These are phyloP conservation scores for Polyodon spathula DNA, from an alignment of 2,113 vertebrate genomes.

Conservation along the genomic window DNA sequence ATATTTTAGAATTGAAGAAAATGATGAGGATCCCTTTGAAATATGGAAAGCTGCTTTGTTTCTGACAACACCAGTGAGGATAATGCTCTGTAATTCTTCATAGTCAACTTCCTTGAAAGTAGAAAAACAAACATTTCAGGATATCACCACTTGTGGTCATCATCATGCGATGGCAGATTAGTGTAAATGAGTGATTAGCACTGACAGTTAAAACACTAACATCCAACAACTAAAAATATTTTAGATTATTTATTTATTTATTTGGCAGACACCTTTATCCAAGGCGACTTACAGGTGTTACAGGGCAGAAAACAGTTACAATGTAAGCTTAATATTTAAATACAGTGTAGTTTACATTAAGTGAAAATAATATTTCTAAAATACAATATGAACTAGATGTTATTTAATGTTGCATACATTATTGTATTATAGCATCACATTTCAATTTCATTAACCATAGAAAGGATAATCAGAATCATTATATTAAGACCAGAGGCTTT, in stretches of 20 bases:
- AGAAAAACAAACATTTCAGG: constrained; percentile 17
- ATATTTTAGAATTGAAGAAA: not conserved
- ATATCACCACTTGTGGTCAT: not conserved
- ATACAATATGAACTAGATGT: not conserved
- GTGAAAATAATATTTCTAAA: too few relatives aligned
- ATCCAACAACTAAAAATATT: not conserved
- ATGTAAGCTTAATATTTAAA: too few relatives aligned
- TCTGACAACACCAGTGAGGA: constrained; percentile 60
- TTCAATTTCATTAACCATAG: too few relatives aligned
- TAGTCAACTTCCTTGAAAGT: constrained; percentile 71
- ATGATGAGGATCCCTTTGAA: rapidly evolving
- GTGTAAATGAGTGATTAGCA: not conserved
- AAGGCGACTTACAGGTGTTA: too few relatives aligned
- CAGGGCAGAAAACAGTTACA: too few relatives aligned
- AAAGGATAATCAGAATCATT: not conserved
- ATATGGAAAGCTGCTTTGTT: constrained; percentile 73
- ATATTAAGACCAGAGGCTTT: too few relatives aligned
- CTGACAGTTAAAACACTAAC: not conserved
- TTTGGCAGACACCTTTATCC: too few relatives aligned
- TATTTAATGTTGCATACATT: not conserved
- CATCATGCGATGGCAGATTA: not conserved
- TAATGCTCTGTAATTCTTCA: constrained; percentile 56
- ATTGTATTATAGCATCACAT: not conserved
- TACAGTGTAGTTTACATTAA: not conserved
- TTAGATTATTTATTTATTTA: too few relatives aligned